These are phyloP conservation scores for Toxotes lorentzi DNA, from an alignment of 2,797 vertebrate genomes.

Conservation along the genomic window DNA sequence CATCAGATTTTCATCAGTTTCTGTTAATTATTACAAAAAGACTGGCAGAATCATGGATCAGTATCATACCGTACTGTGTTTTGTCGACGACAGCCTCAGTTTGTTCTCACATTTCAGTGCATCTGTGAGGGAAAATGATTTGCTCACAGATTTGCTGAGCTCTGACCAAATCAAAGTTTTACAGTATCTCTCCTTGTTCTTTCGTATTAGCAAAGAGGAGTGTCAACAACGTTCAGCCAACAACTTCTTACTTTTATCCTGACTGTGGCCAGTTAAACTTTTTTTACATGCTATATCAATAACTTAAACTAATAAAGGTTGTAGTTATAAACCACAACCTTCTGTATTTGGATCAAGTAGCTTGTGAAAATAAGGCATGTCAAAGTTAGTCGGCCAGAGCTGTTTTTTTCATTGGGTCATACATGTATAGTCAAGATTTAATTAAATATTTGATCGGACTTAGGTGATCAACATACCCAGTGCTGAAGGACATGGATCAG, in stretches of 20 bases:
- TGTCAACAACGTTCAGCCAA: no score
- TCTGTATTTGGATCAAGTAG: background rate
- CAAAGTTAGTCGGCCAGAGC: background rate
- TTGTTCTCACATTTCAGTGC: no score
- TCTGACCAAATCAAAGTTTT: background rate
- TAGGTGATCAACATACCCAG: background rate
- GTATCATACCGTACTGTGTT: no score
- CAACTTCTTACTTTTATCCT: no score
- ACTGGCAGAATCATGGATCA: background rate
- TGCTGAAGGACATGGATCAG: background rate
- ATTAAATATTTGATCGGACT: background rate
- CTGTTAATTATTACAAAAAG: background rate
- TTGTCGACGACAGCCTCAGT: no score
- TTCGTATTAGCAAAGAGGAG: no score
- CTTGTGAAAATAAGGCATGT: background rate
- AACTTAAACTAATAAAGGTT: no score
- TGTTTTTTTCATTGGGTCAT: background rate
- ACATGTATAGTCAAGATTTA: no score
- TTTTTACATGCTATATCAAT: no score
- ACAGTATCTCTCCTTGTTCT: background rate
- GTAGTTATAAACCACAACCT: background rate
- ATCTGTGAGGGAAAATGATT: background rate
- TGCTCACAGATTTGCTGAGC: background rate
- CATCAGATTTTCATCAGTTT: background rate
- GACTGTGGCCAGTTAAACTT: no score